Conservation (phyloP, 2,888 invertebrate genomes). For the Cinara cedri region DNA sequence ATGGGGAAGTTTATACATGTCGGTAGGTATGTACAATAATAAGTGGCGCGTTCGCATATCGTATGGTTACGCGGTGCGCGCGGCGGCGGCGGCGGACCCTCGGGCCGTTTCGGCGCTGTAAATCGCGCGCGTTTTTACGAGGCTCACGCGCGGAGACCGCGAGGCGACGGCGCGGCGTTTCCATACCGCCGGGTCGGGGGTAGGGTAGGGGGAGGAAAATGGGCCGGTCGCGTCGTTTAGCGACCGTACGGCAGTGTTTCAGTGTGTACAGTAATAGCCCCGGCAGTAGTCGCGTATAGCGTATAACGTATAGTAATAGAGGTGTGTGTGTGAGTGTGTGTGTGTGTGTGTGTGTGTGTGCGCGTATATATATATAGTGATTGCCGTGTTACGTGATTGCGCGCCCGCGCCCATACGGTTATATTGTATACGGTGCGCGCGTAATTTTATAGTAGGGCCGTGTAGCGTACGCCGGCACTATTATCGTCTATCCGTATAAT, state of each 20-base stretch:
- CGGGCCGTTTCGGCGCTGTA: slow-evolving; percentile 26
- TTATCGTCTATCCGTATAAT: slow-evolving; percentile 27
- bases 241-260: slow-evolving; percentile 24
- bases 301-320: too few species aligned
- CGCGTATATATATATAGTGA: too few species aligned
- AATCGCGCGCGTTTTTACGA: slow-evolving; percentile 45
- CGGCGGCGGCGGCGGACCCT: slow-evolving; percentile 37
- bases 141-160: slow-evolving; percentile 19
- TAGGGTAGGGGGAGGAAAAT: slow-evolving; percentile 16
- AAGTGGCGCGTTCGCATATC: neutral
- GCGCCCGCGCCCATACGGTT: too few species aligned
- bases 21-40: neutral
- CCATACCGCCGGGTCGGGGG: neutral
- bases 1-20: neutral
- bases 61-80: too few species aligned
- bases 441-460: slow-evolving; percentile 44
- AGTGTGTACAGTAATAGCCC: too few species aligned
- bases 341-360: too few species aligned
- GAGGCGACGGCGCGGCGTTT: neutral
- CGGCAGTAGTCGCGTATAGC: too few species aligned
- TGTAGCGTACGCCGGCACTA: too few species aligned
- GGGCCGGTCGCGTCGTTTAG: slow-evolving; percentile 50
- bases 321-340: too few species aligned
- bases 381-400: slow-evolving; percentile 48
- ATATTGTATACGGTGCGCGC: neutral